phyloP scores from a whole-genome alignment of 2,888 invertebrate species.

The Ennomos erosarius region DNA sequence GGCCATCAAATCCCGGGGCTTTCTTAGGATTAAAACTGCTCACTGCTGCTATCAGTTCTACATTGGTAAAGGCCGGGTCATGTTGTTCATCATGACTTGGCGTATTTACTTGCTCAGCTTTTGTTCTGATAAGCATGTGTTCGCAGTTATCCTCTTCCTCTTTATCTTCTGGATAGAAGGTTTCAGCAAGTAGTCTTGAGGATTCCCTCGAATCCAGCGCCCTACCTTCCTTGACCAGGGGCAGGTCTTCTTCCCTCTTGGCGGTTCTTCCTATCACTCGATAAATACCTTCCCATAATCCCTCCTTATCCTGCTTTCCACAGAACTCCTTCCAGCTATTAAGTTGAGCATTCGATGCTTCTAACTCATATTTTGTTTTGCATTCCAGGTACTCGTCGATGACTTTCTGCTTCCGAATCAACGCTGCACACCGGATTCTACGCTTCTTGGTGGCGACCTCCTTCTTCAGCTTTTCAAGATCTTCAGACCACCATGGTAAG shows the following conservation, averaged over 20 bases:
- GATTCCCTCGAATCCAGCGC: neutral
- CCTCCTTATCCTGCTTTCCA: neutral
- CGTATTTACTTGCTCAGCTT: no score
- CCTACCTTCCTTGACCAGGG: neutral
- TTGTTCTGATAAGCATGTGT: no score
- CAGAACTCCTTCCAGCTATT: neutral
- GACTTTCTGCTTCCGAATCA: neutral
- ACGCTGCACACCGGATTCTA: conserved; percentile 1
- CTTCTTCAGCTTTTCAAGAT: neutral
- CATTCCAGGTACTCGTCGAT: neutral
- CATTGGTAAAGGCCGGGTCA: neutral
- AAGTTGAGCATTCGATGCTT: neutral
- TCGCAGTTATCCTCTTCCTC: no score
- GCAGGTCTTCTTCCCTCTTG: neutral
- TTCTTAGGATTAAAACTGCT: conserved; percentile 11
- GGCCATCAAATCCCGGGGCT: conserved; percentile 14
- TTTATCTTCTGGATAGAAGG: no score
- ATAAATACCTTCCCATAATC: no score
- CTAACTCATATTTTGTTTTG: neutral
- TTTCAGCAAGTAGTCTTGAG: neutral
- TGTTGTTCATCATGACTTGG: neutral
- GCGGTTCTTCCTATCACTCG: neutral
- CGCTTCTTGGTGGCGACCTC: neutral
- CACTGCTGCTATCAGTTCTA: neutral
- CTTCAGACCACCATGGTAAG: neutral